Conservation (phyloP, 2,113 vertebrate genomes). For the Nibea albiflora region DNA sequence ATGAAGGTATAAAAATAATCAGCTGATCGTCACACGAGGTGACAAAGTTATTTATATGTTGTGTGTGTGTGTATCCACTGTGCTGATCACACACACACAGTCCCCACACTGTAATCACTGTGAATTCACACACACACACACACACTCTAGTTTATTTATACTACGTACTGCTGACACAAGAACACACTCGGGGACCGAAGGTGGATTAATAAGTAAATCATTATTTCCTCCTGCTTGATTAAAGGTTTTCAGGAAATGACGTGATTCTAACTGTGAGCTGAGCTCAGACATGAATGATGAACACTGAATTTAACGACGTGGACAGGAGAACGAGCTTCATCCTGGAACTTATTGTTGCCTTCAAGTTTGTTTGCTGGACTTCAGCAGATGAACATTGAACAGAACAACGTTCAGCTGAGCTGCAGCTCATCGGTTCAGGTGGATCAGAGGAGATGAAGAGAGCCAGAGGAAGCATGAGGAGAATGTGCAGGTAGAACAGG, state of each 20-base stretch:
- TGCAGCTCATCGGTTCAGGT: conserved; percentile 31
- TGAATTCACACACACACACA: not conserved
- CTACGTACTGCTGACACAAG: too few relatives aligned
- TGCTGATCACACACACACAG: too few relatives aligned
- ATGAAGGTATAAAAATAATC: too few relatives aligned
- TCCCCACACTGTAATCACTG: too few relatives aligned
- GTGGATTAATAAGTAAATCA: not conserved
- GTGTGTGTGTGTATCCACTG: too few relatives aligned
- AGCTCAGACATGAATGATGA: not conserved
- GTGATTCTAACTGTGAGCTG: too few relatives aligned
- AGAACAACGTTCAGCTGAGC: not conserved
- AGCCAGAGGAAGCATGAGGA: conserved; percentile 44
- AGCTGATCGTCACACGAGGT: too few relatives aligned
- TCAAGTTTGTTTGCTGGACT: not conserved
- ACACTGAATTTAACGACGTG: not conserved
- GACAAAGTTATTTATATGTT: too few relatives aligned
- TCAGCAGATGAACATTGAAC: too few relatives aligned
- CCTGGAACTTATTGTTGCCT: not conserved
- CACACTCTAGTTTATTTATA: not conserved
- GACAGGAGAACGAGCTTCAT: not conserved
- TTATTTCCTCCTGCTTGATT: not conserved
- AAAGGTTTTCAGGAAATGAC: not conserved
- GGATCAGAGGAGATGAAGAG: conserved; percentile 60
- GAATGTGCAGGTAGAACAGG: conserved; percentile 55
- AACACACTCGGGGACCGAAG: not conserved